Base-by-base conservation (phyloP, 2,888 invertebrate species). In the Cremastobaeus sp. region DNA sequence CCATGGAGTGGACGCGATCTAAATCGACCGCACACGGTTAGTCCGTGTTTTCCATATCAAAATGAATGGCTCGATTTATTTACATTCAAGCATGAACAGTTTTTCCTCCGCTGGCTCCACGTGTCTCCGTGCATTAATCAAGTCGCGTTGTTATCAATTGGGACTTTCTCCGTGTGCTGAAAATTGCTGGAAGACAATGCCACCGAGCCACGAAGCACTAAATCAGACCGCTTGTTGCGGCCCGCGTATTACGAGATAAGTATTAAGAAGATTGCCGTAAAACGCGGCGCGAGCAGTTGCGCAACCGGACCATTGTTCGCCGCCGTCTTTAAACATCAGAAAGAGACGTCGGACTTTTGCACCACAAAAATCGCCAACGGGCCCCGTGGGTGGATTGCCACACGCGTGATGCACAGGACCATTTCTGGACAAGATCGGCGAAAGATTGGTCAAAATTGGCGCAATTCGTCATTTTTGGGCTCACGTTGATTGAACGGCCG, bases 221-320 rank as follows among this genome's bases (percentile, higher is more conserved):
- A 68, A 68, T 59, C 68, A 64, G 62, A n/a, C n/a, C 30, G 64
- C 12, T 59, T 34, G 64, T 68, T 64, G 62, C 60, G 60, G 50
- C 68, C 11, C 59, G 25, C 50, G 21, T 54, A 74, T 69, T 52
- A 69, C 39, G 52, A 55, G 68, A 62, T 57, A 62, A 64, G 45
- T 30, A 41, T 54, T 54, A 45, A 64, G 71, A 59, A 64, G 71
- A 75, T 68, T 64, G 62, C 48, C 69, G 54, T 32, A 37, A 39
- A 18, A 9, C 17, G 30, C 15, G 37, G 21, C 15, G 37, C 64
- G 28, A 48, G 34, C 35, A 47, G 9, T 76, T 76, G 65, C 57
- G 60, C 69, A 74, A 76, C 52, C 69, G 54, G 17, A 25, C 71
- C 55, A 76, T 76, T 76, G 76, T 76, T 74, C 59, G 59, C 34